phyloP scores from a whole-genome alignment of 2,113 vertebrate genomes.

The Ochotona curzoniae region DNA sequence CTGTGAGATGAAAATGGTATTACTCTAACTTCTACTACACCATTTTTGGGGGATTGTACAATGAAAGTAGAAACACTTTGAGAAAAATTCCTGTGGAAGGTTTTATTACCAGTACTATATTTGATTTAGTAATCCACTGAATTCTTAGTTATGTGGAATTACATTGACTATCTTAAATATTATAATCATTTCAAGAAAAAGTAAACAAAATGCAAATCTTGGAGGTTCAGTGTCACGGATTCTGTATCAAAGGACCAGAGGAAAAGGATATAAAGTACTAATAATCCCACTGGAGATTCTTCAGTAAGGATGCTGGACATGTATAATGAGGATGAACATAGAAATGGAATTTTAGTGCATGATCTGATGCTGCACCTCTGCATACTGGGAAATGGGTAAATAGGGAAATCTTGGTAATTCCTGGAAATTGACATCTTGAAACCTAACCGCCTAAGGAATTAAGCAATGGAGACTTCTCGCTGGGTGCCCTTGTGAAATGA shows the following conservation, averaged over 20 bases:
- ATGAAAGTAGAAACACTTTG: constrained; percentile 3
- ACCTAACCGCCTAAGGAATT: background rate
- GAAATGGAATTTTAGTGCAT: constrained; percentile 8
- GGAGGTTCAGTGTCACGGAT: background rate
- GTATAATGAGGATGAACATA: background rate
- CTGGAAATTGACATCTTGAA: background rate
- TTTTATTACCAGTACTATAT: constrained; percentile 46
- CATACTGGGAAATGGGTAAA: background rate
- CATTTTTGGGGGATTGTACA: background rate
- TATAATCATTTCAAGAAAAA: constrained; percentile 43
- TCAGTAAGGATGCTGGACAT: constrained; percentile 6
- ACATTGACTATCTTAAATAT: constrained; percentile 49
- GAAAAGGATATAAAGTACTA: background rate
- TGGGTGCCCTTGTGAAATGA: background rate
- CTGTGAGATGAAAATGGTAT: background rate
- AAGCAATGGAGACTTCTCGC: background rate
- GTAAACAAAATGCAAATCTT: constrained; percentile 21
- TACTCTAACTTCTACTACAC: background rate
- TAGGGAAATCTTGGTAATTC: background rate
- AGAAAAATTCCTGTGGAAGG: constrained; percentile 28
- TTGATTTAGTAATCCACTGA: background rate
- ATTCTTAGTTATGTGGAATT: constrained; percentile 46
- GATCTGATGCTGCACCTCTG: background rate
- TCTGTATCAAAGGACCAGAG: constrained; percentile 2
- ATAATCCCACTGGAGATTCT: background rate